Percentiles rank a stretch among this genome's conserved stretches.
phyloP scores from a whole-genome alignment of 2,888 invertebrate species.

The Drosophila vallismaia region DNA sequence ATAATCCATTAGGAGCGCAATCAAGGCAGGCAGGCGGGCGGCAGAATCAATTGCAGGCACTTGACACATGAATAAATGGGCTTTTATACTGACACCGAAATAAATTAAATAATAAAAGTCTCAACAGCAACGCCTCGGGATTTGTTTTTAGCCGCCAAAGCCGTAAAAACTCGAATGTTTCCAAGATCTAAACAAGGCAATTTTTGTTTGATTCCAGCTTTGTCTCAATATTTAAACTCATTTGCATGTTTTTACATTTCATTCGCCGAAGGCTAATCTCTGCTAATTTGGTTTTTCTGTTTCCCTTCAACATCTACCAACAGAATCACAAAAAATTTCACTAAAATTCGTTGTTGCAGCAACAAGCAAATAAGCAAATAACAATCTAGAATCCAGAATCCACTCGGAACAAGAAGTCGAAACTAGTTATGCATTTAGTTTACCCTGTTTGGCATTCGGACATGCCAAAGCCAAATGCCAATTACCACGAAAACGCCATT shows the following conservation, averaged over 20 bases:
- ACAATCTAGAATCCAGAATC: background rate
- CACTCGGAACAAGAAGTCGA: slow-evolving; percentile 18
- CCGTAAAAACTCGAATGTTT: slow-evolving; percentile 31
- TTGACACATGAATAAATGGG: slow-evolving; percentile 66
- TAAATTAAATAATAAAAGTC: slow-evolving; percentile 50
- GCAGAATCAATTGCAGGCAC: slow-evolving; percentile 64
- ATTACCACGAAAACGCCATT: slow-evolving; percentile 65
- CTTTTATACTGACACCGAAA: slow-evolving; percentile 45
- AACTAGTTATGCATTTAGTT: slow-evolving; percentile 47
- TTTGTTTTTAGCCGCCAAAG: slow-evolving; percentile 19
- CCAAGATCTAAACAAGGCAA: slow-evolving; percentile 18
- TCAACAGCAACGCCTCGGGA: slow-evolving; percentile 27
- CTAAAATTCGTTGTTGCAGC: slow-evolving; percentile 11
- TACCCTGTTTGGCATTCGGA: slow-evolving; percentile 29
- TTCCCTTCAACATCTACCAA: background rate
- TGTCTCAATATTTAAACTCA: slow-evolving; percentile 1
- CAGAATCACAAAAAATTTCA: background rate
- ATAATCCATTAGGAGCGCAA: slow-evolving; percentile 43
- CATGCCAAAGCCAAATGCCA: slow-evolving; percentile 56
- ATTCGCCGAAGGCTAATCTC: slow-evolving; percentile 17
- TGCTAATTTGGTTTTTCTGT: slow-evolving; percentile 25
- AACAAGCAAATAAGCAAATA: slow-evolving; percentile 17
- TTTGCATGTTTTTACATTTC: slow-evolving; percentile 10
- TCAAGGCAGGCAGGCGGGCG: slow-evolving; percentile 21
- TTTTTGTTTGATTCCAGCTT: slow-evolving; percentile 22